Percentiles rank a stretch among this genome's conserved stretches.
These are phyloP conservation scores for Drosophila bifasciata DNA, from an alignment of 1,140 invertebrate genomes.

Conservation along the genomic window DNA sequence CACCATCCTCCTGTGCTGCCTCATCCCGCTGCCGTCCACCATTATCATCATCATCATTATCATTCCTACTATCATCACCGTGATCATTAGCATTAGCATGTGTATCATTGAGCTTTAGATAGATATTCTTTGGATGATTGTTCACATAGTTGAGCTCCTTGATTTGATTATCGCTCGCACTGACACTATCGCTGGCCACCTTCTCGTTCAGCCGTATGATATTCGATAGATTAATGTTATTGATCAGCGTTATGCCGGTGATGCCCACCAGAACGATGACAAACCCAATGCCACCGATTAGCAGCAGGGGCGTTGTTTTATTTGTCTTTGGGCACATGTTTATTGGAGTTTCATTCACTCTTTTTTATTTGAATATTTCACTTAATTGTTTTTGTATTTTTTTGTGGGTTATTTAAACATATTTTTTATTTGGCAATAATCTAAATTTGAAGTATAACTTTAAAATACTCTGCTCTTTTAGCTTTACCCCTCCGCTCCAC, in stretches of 20 bases:
- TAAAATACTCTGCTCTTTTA: too few relatives aligned
- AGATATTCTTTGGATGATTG: constrained; percentile 74
- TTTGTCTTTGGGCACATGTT: constrained; percentile 78
- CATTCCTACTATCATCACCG: constrained; percentile 2
- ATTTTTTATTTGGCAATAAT: too few relatives aligned
- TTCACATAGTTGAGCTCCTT: constrained; percentile 77
- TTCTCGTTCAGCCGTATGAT: constrained; percentile 81
- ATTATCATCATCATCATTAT: not conserved
- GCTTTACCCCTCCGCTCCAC: too few relatives aligned
- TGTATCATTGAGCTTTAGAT: constrained; percentile 38
- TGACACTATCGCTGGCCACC: constrained; percentile 81
- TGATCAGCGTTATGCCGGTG: constrained; percentile 79
- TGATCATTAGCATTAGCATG: not conserved
- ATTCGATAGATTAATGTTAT: constrained; percentile 81
- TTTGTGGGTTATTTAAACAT: not conserved
- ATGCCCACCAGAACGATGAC: constrained; percentile 77
- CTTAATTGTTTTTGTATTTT: not conserved
- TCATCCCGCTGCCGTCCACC: constrained; percentile 20
- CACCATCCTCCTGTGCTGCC: constrained; percentile 29
- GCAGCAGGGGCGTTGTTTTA: constrained; percentile 72
- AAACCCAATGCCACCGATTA: constrained; percentile 76
- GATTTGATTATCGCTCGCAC: constrained; percentile 74
- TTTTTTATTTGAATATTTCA: constrained; percentile 2
- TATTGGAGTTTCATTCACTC: not conserved
- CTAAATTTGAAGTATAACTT: too few relatives aligned